Evolutionary conservation across 2,797 vertebrate genomes (phyloP), one percentile per base, ranked within the genome.

Genomic region (Pipistrellus kuhlii): DNA sequence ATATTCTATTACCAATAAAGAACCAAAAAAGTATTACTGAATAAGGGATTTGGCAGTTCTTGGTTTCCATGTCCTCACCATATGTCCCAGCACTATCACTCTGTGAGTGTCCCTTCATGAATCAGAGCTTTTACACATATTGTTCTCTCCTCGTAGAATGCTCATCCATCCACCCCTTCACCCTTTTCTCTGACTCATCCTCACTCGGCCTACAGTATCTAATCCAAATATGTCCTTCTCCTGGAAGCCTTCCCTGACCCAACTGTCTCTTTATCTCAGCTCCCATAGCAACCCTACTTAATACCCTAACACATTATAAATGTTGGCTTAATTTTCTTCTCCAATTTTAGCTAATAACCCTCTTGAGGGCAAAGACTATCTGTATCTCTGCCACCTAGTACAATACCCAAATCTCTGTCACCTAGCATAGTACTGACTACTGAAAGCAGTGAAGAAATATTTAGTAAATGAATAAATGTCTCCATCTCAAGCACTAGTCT

Each of bases 391-490:
- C 69, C 21, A 83, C 27, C 14, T 85, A 80, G 41, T 9, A 57
- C 10, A 51, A 30, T 51, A 51, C 46, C n/a, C 64, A 15, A 38
- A 41, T 55, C 55, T 91, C 62, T 92, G 46, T 73, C 27, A 81
- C 25, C 12, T 88, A 87, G 51, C 20, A 51, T 5, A 46, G 38
- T 68, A 76, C 38, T 72, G n/a, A 41, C 62, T 77, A 69, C 38
- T 93, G 87, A 92, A 81, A 57, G 73, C 12, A 88, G 73, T 75
- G 30, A 81, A 91, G 55, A 88, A 86, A 90, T 80, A 86, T n/a
- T 84, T 80, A 84, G 23, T 64, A 88, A 90, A 76, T 64, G 18
- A 93, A 90, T 53, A 96, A 95, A 91, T 51, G 25, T 18, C 82
- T 62, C 69, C 10, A 76, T 81, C 62, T 55, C 76, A 84, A 78